Evolutionary conservation across 2,888 invertebrate species (phyloP), one percentile per base, ranked within the genome.

Genomic region (Drosophila algonquin): DNA sequence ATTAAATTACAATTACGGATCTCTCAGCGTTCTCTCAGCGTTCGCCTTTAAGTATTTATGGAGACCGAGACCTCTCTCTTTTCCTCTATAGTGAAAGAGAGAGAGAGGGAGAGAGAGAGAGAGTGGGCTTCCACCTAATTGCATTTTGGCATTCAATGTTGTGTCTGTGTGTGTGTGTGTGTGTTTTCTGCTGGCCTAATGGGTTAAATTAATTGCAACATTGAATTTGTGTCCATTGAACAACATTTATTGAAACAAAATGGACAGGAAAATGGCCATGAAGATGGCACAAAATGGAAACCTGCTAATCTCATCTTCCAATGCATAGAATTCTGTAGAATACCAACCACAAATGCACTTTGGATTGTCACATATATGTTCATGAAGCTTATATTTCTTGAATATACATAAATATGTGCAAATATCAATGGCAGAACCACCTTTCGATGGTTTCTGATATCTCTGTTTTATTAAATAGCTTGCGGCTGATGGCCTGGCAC

Each of bases 1-100:
- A 90, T 90, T 90, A 90, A 90, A 90, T 90, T 90, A 91, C 91
- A 90, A 91, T 90, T 90, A 90, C 89, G 89, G 90, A 90, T 87
- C 87, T 86, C 87, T 84, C 89, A 85, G 78, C 72, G 65, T 78
- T 40, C 80, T 79, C 81, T 24, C 24, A 76, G 79, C 81, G 78
- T 83, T 87, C 80, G 77, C 80, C 81, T 90, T 81, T 81, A 81
- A 76, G 77, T 82, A 84, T 85, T 89, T 88, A 79, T 89, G 70
- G 57, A 69, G 44, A 30, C 52, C 14, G 9, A 32, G n/a, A 27
- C 48, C 57, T 9, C 44, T 55, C 46, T 56, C 52, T 59, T 59
- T 65, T 50, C 61, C 21, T 21, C 60, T 40, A 59, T 63, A 6
- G 40, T 55, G 18, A 27, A 50, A 58, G 50, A 63, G 75, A 1